Base-by-base conservation (phyloP, 2,797 vertebrate genomes). In the Meriones psammophilus region DNA sequence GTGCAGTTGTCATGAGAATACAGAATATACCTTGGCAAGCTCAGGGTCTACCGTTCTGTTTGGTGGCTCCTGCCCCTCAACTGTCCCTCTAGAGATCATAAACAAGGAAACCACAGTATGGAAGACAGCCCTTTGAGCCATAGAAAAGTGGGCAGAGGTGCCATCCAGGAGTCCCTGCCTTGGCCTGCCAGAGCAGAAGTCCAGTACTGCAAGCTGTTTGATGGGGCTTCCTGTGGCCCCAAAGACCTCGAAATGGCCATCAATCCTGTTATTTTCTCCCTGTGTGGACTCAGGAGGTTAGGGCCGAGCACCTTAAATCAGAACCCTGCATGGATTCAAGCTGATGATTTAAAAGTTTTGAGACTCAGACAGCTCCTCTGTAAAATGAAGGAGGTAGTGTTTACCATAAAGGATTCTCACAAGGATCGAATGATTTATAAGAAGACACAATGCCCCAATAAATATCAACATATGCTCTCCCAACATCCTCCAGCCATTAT, bases 21-120 rank as follows among this genome's bases (percentile, higher is more conserved):
- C 93, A 98, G 95, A 98, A 98, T 94, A 98, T 95, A 98, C 97
- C 94, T 98, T 98, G 97, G 98, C 97, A 98, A 98, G 97, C 97
- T 98, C 97, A 96, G 96, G 97, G 94, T 89, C 50, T 87, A 79
- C 86, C 90, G 33, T 95, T 93, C 93, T 66, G 15, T 60, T 80
- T n/a, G 3, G 64, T 42, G 42, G 50, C 74, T 46, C 78, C 94
- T 93, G 77, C 8, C 39, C 68, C 12, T 33, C 58, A 0, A 33
- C 30, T 39, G 83, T 64, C 94, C 95, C 96, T 97, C 97, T 97
- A 97, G 97, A 98, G 98, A 98, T 94, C 96, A 96, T 97, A 97
- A 50, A 97, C 97, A 97, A 96, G 97, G 97, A 98, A 98, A 98
- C 97, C 97, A 96, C 97, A 98, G 94, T 85, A 94, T 60, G 96